Percentiles rank a stretch among this genome's conserved stretches.
These are phyloP conservation scores for Pterobdella sp. DNA, from an alignment of 2,888 invertebrate species.

Conservation along the genomic window DNA sequence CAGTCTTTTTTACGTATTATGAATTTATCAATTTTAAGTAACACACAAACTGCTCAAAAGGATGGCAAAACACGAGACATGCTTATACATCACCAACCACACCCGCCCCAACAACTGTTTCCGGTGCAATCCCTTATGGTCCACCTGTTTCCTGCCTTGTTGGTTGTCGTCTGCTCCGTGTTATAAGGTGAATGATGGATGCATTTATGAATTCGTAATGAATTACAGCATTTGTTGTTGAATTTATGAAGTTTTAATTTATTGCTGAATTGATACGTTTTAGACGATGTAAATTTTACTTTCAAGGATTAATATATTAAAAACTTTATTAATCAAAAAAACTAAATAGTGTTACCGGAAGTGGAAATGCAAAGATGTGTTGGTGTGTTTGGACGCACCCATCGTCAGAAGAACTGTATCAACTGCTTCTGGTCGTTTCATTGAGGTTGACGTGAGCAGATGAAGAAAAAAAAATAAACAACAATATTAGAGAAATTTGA, in stretches of 20 bases:
- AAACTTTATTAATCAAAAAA: too few species aligned
- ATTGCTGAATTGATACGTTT: too few species aligned
- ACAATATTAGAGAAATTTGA: neutral
- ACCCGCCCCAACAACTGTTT: slow-evolving; percentile 38
- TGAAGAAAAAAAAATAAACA: neutral
- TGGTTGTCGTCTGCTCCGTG: slow-evolving; percentile 39
- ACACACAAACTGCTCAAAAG: neutral
- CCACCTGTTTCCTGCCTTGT: slow-evolving; percentile 37
- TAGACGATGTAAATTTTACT: too few species aligned
- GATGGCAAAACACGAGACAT: slow-evolving; percentile 35
- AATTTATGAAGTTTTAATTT: too few species aligned
- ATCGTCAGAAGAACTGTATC: slow-evolving; percentile 35
- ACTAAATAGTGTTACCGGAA: slow-evolving; percentile 35
- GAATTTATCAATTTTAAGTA: neutral
- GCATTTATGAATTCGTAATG: too few species aligned
- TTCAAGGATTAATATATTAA: too few species aligned
- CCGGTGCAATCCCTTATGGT: slow-evolving; percentile 39
- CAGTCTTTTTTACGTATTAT: neutral
- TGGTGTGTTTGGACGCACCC: slow-evolving; percentile 31
- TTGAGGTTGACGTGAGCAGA: slow-evolving; percentile 25
- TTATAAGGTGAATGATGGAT: slow-evolving; percentile 37
- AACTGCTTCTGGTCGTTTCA: slow-evolving; percentile 28
- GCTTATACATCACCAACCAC: slow-evolving; percentile 40
- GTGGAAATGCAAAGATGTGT: slow-evolving; percentile 37
- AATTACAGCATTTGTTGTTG: too few species aligned